Evolutionary conservation across 2,113 vertebrate genomes (phyloP), one percentile per base, ranked within the genome.

Genomic region (Opisthocomus hoazin): DNA sequence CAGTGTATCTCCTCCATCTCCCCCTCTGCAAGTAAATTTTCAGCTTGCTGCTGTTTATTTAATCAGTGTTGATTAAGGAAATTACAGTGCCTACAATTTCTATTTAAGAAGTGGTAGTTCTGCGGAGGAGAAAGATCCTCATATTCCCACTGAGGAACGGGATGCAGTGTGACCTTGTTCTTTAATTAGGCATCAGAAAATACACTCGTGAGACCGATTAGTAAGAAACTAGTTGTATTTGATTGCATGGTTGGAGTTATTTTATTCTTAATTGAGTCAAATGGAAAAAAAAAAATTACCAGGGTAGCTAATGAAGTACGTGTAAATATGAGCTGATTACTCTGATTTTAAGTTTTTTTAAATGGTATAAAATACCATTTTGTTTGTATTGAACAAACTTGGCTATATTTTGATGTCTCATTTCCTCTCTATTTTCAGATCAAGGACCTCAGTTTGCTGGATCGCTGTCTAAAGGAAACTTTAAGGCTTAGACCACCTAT

Each of bases 391-490:
- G 37, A 29, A 63, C 71, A 65, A 92, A 76, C 4, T 50, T 26
- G 11, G 15, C 36, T 90, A 0, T 50, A 41, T 82, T 73, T 73
- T 89, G 41, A 48, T 71, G 21, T 0, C 41, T 34, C 0, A 15
- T 37, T 75, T 93, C 39, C 53, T 87, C 23, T 68, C 0, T 65
- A 8, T 87, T 94, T 90, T 79, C 97, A 99, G 99, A 97, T 99
- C 64, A 99, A 99, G 92, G 99, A 99, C 80, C 97, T 99, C 64
- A 98, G 73, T 96, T 89, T 99, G 93, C 93, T 99, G 97, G 99
- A 99, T 85, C 98, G 98, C 89, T 99, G 99, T 86, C 97, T 99
- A 64, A 99, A 99, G 97, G 99, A 99, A 97, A 99, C 99, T 7
- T 97, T 99, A 65, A 98, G 99, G 90, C 98, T 99, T 45, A 98